Evolutionary conservation across 1,140 invertebrate species (phyloP).

Genomic region (Paraescarpia echinospica): DNA sequence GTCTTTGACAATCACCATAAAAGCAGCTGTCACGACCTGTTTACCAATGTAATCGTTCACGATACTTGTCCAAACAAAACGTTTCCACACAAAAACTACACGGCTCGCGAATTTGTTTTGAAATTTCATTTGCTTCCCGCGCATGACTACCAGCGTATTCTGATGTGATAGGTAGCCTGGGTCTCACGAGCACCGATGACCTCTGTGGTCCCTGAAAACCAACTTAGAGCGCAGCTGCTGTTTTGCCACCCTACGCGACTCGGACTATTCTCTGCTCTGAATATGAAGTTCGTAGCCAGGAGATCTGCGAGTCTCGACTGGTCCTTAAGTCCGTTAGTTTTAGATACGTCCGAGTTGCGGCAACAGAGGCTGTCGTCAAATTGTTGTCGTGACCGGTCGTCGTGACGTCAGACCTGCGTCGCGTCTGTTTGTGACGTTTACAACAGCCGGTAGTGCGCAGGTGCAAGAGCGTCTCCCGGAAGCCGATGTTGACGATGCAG

Average conservation of each 20-base stretch:
- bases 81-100: neutral
- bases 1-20: no score
- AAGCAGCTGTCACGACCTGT: neutral
- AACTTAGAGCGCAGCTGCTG: neutral
- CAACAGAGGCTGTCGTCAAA: neutral
- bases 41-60: neutral
- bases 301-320: neutral
- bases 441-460: neutral
- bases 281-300: neutral
- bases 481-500: conserved; percentile 26
- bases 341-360: neutral
- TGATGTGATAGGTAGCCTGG: neutral
- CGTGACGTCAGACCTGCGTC: neutral
- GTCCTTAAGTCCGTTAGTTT: neutral
- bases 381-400: neutral
- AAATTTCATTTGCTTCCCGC: neutral
- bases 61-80: neutral
- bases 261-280: neutral
- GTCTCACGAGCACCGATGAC: neutral
- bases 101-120: neutral
- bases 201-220: neutral
- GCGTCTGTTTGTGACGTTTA: neutral
- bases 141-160: neutral
- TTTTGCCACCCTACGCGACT: neutral
- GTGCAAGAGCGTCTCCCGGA: conserved; percentile 20